These are phyloP conservation scores for Triplophysa rosa DNA, from an alignment of 2,113 vertebrate genomes.

Conservation along the genomic window DNA sequence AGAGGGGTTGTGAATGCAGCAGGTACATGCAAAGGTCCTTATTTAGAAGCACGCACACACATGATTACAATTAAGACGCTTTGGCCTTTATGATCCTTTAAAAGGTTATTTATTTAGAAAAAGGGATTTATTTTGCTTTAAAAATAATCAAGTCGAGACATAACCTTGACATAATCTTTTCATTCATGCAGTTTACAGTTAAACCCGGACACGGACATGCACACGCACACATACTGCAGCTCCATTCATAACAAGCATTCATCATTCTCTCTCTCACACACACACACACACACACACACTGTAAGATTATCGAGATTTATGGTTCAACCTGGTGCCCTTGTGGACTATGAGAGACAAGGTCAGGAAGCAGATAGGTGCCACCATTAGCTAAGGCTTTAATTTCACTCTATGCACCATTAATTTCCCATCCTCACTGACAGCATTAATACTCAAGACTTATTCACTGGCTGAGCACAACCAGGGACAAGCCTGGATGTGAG, in stretches of 20 bases:
- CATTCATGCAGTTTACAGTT: not conserved
- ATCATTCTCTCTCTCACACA: not conserved
- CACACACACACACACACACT: slow-evolving; percentile 8
- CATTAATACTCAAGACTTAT: slow-evolving; percentile 62
- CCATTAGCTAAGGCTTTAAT: slow-evolving; percentile 62
- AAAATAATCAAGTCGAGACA: not conserved
- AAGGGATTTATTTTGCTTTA: not conserved
- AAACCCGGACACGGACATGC: not conserved
- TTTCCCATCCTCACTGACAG: slow-evolving; percentile 57
- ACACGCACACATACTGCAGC: not conserved
- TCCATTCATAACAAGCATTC: slow-evolving; percentile 21
- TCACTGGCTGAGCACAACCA: slow-evolving; percentile 52
- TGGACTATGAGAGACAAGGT: slow-evolving; percentile 52
- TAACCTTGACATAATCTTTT: slow-evolving; percentile 5
- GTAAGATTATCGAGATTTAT: slow-evolving; percentile 21
- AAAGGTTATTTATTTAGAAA: not conserved
- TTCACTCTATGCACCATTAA: slow-evolving; percentile 68
- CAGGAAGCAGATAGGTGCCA: slow-evolving; percentile 42
- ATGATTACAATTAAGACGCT: slow-evolving; percentile 2
- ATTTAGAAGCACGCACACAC: slow-evolving; percentile 13
- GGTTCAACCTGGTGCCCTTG: slow-evolving; percentile 45
- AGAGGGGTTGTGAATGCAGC: slow-evolving; percentile 15
- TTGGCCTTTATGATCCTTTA: not conserved
- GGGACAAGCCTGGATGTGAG: slow-evolving; percentile 38
- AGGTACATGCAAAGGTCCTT: slow-evolving; percentile 9